Percentiles rank a stretch among this genome's conserved stretches.
phyloP scores from a whole-genome alignment of 2,113 vertebrate genomes.

The Solea senegalensis region DNA sequence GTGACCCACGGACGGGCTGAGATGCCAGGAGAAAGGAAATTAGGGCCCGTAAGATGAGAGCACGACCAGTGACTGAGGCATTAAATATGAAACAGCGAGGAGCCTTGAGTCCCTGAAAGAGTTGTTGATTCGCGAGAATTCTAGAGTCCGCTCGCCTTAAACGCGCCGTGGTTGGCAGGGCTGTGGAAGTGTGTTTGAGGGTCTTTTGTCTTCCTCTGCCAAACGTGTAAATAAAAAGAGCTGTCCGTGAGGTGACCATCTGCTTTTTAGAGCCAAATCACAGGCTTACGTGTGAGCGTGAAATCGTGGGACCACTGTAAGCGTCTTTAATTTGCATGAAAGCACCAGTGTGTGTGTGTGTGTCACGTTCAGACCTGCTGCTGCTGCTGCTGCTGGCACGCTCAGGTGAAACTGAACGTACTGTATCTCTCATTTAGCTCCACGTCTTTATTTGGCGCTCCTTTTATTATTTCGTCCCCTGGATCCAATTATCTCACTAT shows the following conservation, averaged over 20 bases:
- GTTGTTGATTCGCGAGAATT: constrained; percentile 13
- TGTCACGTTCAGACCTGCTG: constrained; percentile 11
- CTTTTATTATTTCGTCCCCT: constrained; percentile 41
- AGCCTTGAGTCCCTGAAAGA: constrained; percentile 27
- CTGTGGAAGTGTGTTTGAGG: neutral
- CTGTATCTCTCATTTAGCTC: constrained; percentile 36
- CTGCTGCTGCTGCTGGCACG: neutral
- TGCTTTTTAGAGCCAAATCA: constrained; percentile 5
- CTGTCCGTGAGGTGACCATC: constrained; percentile 8
- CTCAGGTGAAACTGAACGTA: too few relatives aligned
- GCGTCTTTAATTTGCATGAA: constrained; percentile 32
- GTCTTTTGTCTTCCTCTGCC: neutral
- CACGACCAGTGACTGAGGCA: constrained; percentile 54
- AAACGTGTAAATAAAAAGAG: neutral
- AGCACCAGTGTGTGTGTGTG: constrained; percentile 23
- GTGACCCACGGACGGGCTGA: constrained; percentile 15
- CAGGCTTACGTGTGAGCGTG: neutral
- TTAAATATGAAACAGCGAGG: constrained; percentile 70
- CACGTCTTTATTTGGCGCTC: constrained; percentile 44
- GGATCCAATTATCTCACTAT: constrained; percentile 66
- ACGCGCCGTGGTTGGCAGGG: neutral
- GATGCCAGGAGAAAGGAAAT: constrained; percentile 43
- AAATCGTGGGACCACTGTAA: neutral
- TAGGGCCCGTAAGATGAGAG: constrained; percentile 65
- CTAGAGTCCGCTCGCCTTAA: constrained; percentile 2